Percentiles rank a stretch among this genome's conserved stretches.
These are phyloP conservation scores for Ailurus styani DNA, from an alignment of 2,113 vertebrate genomes.

Conservation along the genomic window DNA sequence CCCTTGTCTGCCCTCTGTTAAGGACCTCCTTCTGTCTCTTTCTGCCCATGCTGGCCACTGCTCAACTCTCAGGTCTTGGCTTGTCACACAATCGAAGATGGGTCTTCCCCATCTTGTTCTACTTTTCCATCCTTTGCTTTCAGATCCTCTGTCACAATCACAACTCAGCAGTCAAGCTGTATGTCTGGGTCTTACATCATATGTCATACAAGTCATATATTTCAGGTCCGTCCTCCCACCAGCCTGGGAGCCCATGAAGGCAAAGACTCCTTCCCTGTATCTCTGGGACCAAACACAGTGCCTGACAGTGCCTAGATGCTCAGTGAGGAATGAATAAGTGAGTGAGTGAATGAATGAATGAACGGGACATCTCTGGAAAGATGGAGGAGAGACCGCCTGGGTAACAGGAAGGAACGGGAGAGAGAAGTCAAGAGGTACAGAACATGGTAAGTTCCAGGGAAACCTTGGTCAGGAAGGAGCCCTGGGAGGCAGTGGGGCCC, in stretches of 20 bases:
- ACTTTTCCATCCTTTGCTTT: background rate
- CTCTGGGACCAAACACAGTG: background rate
- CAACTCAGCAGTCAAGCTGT: background rate
- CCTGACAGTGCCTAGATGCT: background rate
- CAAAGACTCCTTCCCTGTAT: background rate
- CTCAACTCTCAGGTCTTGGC: background rate
- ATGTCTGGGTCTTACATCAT: background rate
- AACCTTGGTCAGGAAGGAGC: background rate
- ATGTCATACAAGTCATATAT: too few relatives aligned
- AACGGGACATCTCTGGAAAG: background rate
- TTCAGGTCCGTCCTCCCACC: background rate
- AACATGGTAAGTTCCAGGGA: background rate
- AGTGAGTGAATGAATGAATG: background rate
- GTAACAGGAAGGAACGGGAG: background rate
- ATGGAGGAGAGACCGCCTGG: background rate
- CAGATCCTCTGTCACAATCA: background rate
- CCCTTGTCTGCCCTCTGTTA: background rate
- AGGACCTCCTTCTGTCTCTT: background rate
- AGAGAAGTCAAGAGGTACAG: background rate
- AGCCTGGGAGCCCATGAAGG: background rate
- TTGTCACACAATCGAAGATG: background rate
- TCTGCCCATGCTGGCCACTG: fast-evolving
- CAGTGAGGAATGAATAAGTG: background rate
- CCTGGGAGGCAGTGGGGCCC: background rate
- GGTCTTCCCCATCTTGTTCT: background rate